A percentile compares a stretch with the other conserved stretches of the same genome.
phyloP scores from a whole-genome alignment of 2,113 vertebrate genomes.

The Todiramphus saurophagus region DNA sequence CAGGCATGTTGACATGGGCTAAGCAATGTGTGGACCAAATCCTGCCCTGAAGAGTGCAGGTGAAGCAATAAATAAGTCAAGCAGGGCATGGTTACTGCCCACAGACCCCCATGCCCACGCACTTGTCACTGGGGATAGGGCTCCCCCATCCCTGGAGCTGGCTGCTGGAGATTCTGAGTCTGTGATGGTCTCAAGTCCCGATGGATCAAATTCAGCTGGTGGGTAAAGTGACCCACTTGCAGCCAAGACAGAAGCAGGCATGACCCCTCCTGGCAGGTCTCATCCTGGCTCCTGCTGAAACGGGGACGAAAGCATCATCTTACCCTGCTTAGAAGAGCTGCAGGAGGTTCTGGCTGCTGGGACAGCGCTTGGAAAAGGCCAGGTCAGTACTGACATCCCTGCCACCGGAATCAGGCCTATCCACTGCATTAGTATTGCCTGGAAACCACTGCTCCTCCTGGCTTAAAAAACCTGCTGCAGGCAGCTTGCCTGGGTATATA shows the following conservation, averaged over 20 bases:
- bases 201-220: accelerated
- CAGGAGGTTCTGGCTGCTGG: neutral
- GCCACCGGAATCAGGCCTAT: neutral
- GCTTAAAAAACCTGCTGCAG: neutral
- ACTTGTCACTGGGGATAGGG: neutral
- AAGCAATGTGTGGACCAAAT: neutral
- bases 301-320: accelerated
- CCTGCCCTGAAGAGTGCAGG: neutral
- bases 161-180: neutral
- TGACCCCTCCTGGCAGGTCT: neutral
- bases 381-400: neutral
- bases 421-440: neutral
- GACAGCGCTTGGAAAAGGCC: neutral
- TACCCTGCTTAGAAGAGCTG: accelerated
- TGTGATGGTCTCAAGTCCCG: neutral
- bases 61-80: accelerated
- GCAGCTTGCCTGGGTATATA: neutral
- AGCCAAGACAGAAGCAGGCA: accelerated
- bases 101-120: neutral
- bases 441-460: neutral
- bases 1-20: accelerated
- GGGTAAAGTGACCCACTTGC: neutral
- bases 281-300: neutral
- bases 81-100: neutral
- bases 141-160: neutral